Evolutionary conservation across 2,113 vertebrate species (phyloP), one percentile per base, ranked within the genome.

Genomic region (Muscicapa adusta): DNA sequence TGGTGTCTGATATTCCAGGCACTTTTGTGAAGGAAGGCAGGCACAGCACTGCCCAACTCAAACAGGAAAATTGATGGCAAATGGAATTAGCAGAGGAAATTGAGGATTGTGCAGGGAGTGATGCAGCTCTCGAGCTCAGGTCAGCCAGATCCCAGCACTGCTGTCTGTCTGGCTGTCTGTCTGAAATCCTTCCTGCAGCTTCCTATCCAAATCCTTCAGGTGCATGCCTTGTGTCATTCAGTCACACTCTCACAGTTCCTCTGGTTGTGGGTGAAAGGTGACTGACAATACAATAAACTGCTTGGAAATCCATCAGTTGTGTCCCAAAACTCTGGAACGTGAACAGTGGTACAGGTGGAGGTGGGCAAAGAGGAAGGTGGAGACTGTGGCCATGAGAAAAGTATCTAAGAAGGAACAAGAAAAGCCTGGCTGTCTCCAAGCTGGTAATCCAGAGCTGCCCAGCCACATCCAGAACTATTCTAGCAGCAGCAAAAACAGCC

Each of bases 191-290:
- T 38, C 42, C 51, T 91, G 51, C 42, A 85, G 24, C 43, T 42
- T 67, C 36, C 19, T 24, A 4, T 9, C 60, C 60, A 73, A 47
- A 34, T 19, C 25, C 40, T 43, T 5, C 31, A n/a, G 43, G 33
- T 20, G 8, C 7, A 0, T 13, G 9, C 18, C 12, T 8, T 0
- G 0, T 38, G 9, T n/a, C 18, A 6, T 9, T n/a, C 14, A 13
- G 42, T 29, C 10, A 1, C 20, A 2, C 25, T 18, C 56, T 45
- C 13, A 2, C 6, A 18, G 22, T 5, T 60, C 34, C 29, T 56
- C 45, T 74, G 50, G n/a, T 42, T 34, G 7, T 2, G 0, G n/a
- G 10, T 9, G 33, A 42, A 85, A 70, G 65, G 24, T 56, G 45
- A n/a, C 40, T 78, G 50, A 10, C 11, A 38, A 4, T 13, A 8